Evolutionary conservation across 1,140 invertebrate species (phyloP), one percentile per base, ranked within the genome.

Genomic region (Drosophila rhopaloa): DNA sequence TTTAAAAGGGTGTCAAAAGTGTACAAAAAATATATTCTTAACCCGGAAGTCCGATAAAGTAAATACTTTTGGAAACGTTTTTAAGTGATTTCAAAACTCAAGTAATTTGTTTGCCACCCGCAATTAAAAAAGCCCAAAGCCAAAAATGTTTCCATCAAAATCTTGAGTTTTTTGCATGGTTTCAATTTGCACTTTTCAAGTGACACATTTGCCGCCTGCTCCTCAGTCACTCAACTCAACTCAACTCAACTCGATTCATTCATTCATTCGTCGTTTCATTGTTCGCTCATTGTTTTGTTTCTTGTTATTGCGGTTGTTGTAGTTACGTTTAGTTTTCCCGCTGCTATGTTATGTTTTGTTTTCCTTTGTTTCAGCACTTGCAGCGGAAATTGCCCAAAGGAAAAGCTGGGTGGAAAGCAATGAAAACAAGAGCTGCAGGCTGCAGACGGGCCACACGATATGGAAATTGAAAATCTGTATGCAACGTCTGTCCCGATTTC

Each of bases 381-480:
- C 71, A 58, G 60, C 76, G 84, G 84, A 86, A 86, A 89, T 83
- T 80, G 50, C 76, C 63, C 56, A 41, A 76, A 66, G 35, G 27
- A 71, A 32, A 10, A 68, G 41, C 32, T 16, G 16, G 32, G 5
- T 41, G 19, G n/a, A 32, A 13, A 9, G 48, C n/a, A n/a, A 7
- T 27, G 59, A 55, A 27, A 73, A 53, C 54, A 51, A 53, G 16
- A 46, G 11, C 47, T 11, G 19, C 37, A 24, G 40, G 55, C 29
- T 47, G 55, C 63, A 48, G 62, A 40, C 29, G 58, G 51, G 68
- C 56, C 46, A 71, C 68, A 70, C 63, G 66, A 81, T 82, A 82
- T 88, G 79, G 47, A 79, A 88, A 88, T 82, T 82, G 61, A 79
- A 84, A 79, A 86, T 75, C 68, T 78, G 60, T 63, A 76, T 81